Evolutionary conservation across 2,113 vertebrate species (phyloP).

Genomic region (Cynopterus brachyotis): DNA sequence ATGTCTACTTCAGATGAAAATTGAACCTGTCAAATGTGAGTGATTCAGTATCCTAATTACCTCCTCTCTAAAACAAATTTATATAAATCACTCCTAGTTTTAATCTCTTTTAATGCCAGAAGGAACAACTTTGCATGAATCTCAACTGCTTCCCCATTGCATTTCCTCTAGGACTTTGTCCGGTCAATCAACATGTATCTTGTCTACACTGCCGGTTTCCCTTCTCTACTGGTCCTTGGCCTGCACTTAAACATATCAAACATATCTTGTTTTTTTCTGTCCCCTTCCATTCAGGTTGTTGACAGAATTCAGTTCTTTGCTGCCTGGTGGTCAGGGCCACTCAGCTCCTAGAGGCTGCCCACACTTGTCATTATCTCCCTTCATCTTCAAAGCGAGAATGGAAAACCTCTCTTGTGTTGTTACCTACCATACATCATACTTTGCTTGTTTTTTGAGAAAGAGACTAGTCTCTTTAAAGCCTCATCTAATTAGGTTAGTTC

Average conservation of each 20-base stretch:
- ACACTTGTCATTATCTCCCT: not conserved
- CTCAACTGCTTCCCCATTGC: not conserved
- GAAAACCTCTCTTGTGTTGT: not conserved
- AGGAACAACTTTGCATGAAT: not conserved
- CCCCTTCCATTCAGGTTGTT: not conserved
- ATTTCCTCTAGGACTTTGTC: not conserved
- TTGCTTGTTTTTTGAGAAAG: not conserved
- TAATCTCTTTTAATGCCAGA: not conserved
- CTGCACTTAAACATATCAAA: not conserved
- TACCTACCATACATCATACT: not conserved
- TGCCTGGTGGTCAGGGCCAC: not conserved
- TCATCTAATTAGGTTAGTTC: not conserved
- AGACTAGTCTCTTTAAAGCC: not conserved
- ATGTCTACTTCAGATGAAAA: not conserved
- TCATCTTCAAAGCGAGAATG: not conserved
- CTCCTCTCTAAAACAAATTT: not conserved
- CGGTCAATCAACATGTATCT: not conserved
- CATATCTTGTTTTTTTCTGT: not conserved
- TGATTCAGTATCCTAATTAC: not conserved
- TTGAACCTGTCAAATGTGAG: not conserved
- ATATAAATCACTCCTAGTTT: not conserved
- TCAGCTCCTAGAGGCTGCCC: not conserved
- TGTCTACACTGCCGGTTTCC: not conserved
- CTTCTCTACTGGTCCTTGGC: not conserved
- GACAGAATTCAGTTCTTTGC: not conserved